These are phyloP conservation scores for Cremastinae sp. DNA, from an alignment of 2,888 invertebrate genomes.

Conservation along the genomic window DNA sequence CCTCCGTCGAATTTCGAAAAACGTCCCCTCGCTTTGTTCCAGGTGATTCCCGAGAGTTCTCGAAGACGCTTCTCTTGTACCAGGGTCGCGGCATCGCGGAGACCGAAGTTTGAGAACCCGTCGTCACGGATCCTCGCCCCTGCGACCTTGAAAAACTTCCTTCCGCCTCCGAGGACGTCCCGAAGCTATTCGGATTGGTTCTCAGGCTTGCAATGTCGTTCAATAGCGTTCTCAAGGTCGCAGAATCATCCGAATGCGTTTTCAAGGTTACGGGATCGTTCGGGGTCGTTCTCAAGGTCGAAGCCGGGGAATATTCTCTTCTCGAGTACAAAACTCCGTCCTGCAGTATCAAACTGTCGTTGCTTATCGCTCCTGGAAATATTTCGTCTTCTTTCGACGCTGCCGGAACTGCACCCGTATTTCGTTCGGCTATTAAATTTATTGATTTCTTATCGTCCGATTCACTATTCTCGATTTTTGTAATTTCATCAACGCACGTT, in stretches of 20 bases:
- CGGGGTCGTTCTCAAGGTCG: neutral
- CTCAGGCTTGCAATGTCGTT: neutral
- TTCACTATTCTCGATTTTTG: no score
- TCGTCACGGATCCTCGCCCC: constrained; percentile 49
- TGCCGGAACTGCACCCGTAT: neutral
- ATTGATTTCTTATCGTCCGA: no score
- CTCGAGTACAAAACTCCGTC: constrained; percentile 74
- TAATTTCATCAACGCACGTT: no score
- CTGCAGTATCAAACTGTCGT: constrained; percentile 76
- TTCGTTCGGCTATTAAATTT: neutral
- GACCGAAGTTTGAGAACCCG: constrained; percentile 64
- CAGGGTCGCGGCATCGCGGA: constrained; percentile 83
- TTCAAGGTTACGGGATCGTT: neutral
- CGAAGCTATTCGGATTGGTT: neutral
- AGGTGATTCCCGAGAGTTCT: constrained; percentile 74
- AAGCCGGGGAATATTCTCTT: constrained; percentile 58
- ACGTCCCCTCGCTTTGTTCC: constrained; percentile 67
- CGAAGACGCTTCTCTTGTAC: constrained; percentile 84
- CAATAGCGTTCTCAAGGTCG: neutral
- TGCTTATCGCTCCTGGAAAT: constrained; percentile 69
- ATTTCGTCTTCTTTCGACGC: neutral
- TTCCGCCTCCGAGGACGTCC: constrained; percentile 1
- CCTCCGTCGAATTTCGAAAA: constrained; percentile 63
- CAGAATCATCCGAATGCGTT: no score
- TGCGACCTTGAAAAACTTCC: constrained; percentile 34